Evolutionary conservation across 2,888 invertebrate species (phyloP).

Genomic region (Ornithoptera alexandrae): DNA sequence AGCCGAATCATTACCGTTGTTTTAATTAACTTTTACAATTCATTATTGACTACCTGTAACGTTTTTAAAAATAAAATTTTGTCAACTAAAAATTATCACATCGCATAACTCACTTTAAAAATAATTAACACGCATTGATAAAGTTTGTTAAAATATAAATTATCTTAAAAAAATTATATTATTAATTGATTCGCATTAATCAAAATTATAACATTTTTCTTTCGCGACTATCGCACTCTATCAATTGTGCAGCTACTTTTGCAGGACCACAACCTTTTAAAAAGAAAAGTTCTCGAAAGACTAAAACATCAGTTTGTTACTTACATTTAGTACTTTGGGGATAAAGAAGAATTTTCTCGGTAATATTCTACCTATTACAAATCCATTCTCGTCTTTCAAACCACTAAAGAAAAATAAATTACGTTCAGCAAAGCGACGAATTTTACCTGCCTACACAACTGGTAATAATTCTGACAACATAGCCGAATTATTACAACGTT

Average conservation of each 20-base stretch:
- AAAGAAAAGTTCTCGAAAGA: constrained; percentile 74
- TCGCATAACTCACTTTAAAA: constrained; percentile 43
- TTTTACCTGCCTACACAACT: constrained; percentile 76
- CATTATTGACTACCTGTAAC: constrained; percentile 68
- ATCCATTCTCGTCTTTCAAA: constrained; percentile 55
- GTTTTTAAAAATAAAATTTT: constrained; percentile 71
- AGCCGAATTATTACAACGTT: constrained; percentile 57
- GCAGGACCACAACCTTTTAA: constrained; percentile 72
- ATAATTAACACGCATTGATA: constrained; percentile 39
- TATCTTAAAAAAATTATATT: constrained; percentile 31
- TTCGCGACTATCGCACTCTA: constrained; percentile 69
- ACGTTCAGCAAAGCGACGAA: constrained; percentile 62
- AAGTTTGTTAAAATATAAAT: constrained; percentile 37
- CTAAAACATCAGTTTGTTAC: constrained; percentile 51
- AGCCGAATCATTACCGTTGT: constrained; percentile 65
- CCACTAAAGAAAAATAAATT: constrained; percentile 72
- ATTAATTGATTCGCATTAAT: constrained; percentile 30
- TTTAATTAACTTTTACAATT: constrained; percentile 63
- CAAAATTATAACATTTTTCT: constrained; percentile 56
- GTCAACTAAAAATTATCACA: constrained; percentile 55
- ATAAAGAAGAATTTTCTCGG: constrained; percentile 44
- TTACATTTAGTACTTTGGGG: constrained; percentile 51
- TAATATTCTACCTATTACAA: constrained; percentile 52
- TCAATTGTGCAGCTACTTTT: constrained; percentile 76
- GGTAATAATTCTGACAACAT: constrained; percentile 76